Evolutionary conservation across 2,888 invertebrate species (phyloP).

Genomic region (Caradrina kadenii): DNA sequence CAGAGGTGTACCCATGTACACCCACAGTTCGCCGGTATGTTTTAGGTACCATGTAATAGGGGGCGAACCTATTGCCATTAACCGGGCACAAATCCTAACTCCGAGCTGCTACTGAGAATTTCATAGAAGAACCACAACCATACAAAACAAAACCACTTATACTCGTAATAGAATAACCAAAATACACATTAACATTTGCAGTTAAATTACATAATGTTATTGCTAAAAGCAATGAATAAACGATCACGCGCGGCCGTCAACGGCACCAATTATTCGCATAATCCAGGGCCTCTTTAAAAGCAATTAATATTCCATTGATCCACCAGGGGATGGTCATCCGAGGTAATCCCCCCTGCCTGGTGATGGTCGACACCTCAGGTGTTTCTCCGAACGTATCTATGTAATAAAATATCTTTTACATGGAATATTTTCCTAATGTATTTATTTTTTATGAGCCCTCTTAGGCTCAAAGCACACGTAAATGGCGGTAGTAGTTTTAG

Average conservation of each 20-base stretch:
- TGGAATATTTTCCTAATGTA: background rate
- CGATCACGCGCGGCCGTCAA: constrained; percentile 70
- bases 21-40: no score
- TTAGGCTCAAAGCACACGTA: no score
- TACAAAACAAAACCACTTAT: background rate
- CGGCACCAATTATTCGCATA: constrained; percentile 82
- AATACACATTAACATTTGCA: constrained; percentile 24
- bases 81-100: no score
- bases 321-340: constrained; percentile 60
- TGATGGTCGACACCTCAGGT: constrained; percentile 61
- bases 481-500: no score
- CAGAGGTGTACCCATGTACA: no score
- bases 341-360: constrained; percentile 63
- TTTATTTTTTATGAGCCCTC: background rate
- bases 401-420: background rate
- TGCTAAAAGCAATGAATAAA: constrained; percentile 63
- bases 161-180: constrained; percentile 28
- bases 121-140: no score
- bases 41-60: no score
- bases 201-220: constrained; percentile 60
- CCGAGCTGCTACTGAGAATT: no score
- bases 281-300: constrained; percentile 83
- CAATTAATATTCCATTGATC: constrained; percentile 86
- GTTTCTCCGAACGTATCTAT: constrained; percentile 19
- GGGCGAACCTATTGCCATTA: no score